Evolutionary conservation across 2,797 vertebrate species (phyloP), one percentile per base, ranked within the genome.

Genomic region (Heliangelus exortis): DNA sequence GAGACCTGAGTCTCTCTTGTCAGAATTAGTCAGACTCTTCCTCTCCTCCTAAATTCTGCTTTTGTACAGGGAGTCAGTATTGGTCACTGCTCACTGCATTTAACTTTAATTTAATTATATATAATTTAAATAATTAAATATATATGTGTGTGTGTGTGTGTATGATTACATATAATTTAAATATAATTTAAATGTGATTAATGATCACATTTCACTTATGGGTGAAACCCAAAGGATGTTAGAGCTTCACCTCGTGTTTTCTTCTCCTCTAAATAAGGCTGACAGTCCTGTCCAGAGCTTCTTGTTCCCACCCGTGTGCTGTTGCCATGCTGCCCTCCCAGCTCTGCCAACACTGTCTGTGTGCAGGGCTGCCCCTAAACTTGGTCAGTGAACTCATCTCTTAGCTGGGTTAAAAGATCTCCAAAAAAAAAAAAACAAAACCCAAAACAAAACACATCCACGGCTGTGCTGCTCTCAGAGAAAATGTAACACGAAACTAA

Each of bases 401-500:
- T n/a, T 58, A 36, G 31, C 55, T 15, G 21, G 12, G 25, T 85
- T 89, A 59, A 79, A 67, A 83, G 45, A 34, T 39, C 73, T 59
- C 15, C 3, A 59, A 36, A 86, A 71, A 88, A 53, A 51, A 41
- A n/a, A 86, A 71, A 88, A 53, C 51, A 41, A n/a, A 41, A 39
- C 8, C 22, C 75, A 10, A 89, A 92, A 10, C 59, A 83, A 92
- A 93, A 63, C 39, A 63, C 28, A 53, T 31, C 53, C 48, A 53
- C 34, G 33, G 23, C 53, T 55, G 25, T 17, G 6, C 12, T 28
- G 53, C 54, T 89, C 57, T 83, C 61, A 55, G 41, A 74, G 77
- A 61, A 85, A 76, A 87, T 20, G n/a, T 67, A 84, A 73, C 22
- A 45, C 29, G 71, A 93, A 94, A 87, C 84, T 80, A 50, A 8